Evolutionary conservation across 2,888 invertebrate species (phyloP).

Genomic region (Stenodera caucasica): DNA sequence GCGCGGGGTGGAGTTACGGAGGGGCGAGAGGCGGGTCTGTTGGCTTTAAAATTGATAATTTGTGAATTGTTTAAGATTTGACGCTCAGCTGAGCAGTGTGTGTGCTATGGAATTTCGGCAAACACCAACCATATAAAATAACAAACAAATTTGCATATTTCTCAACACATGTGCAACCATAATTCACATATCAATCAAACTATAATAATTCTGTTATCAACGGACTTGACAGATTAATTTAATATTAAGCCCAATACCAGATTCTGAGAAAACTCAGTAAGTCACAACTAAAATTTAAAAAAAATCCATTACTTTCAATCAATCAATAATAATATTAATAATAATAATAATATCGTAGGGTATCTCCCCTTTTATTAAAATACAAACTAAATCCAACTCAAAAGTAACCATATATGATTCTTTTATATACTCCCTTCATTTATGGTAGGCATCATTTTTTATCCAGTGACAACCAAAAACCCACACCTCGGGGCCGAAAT

Average conservation of each 20-base stretch:
- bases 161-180: background rate
- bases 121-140: background rate
- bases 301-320: background rate
- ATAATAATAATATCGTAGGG: background rate
- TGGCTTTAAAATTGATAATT: conserved; percentile 55
- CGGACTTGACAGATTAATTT: too few relatives aligned
- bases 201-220: too few relatives aligned
- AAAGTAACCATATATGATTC: background rate
- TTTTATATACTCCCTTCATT: background rate
- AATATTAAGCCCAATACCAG: too few relatives aligned
- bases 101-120: conserved; percentile 44
- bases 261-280: background rate
- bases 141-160: background rate
- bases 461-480: background rate
- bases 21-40: conserved; percentile 50
- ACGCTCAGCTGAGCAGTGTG: conserved; percentile 51
- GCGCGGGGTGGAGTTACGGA: conserved; percentile 53
- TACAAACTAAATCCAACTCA: background rate
- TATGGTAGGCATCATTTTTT: background rate
- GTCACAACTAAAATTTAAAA: background rate
- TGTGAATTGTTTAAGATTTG: conserved; percentile 58
- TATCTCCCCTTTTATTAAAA: conserved; percentile 2
- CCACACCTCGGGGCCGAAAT: too few relatives aligned
- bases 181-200: background rate
- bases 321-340: too few relatives aligned